phyloP scores from a whole-genome alignment of 2,113 vertebrate genomes.

The Oxyruncus cristatus region DNA sequence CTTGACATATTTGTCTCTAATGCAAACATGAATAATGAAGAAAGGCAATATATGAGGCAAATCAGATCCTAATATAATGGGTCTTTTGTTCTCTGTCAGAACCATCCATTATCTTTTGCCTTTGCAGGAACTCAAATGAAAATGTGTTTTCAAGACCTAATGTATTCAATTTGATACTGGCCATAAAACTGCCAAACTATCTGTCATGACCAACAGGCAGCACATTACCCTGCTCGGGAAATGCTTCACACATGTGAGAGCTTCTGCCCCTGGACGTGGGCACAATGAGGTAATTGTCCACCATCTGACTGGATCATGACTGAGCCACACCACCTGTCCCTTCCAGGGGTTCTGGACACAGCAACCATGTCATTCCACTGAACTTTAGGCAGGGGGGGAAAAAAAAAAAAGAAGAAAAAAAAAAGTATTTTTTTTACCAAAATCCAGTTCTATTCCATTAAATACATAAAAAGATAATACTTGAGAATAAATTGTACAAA shows the following conservation, averaged over 20 bases:
- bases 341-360: neutral
- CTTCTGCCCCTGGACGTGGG: neutral
- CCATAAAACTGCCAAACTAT: constrained; percentile 36
- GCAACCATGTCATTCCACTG: neutral
- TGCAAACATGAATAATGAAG: constrained; percentile 34
- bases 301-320: neutral
- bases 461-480: neutral
- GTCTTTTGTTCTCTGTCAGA: constrained; percentile 1
- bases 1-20: neutral
- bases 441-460: neutral
- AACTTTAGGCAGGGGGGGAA: neutral
- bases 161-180: neutral
- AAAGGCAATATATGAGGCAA: neutral
- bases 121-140: constrained; percentile 19
- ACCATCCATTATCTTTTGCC: neutral
- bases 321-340: neutral
- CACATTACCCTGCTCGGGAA: neutral
- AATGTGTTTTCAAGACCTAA: constrained; percentile 36
- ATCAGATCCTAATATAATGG: neutral
- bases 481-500: neutral
- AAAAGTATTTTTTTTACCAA: neutral
- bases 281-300: neutral
- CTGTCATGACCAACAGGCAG: neutral
- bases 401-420: neutral
- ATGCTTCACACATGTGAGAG: neutral